Percentiles rank a stretch among this genome's conserved stretches.
Evolutionary conservation across 2,113 vertebrate genomes (phyloP).

Genomic region (Dolichallabes microphthalmus): DNA sequence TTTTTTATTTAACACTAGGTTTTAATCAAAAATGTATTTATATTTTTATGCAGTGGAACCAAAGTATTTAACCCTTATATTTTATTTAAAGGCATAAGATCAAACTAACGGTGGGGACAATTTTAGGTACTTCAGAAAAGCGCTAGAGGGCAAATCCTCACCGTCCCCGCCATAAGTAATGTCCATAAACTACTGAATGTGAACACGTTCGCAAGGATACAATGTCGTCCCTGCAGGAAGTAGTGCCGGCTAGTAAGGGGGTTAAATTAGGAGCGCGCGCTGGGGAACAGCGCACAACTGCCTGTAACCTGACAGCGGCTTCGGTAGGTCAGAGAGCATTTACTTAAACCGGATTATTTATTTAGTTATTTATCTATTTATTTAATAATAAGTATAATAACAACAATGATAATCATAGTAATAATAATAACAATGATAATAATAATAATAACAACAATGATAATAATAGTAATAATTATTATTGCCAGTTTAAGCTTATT

Average conservation of each 20-base stretch:
- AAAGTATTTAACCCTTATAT: too few species aligned
- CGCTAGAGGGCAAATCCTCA: too few species aligned
- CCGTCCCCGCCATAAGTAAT: too few species aligned
- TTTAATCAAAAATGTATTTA: too few species aligned
- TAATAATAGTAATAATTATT: not conserved
- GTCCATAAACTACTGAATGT: slow-evolving; percentile 51
- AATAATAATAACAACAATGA: not conserved
- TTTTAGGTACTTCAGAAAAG: too few species aligned
- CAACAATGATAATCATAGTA: not conserved
- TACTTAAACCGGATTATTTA: not conserved
- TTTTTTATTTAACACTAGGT: too few species aligned
- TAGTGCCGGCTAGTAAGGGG: slow-evolving; percentile 65
- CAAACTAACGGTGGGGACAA: too few species aligned
- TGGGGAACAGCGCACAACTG: slow-evolving; percentile 51
- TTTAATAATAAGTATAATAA: not conserved
- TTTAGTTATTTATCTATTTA: not conserved
- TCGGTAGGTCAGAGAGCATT: slow-evolving; percentile 62
- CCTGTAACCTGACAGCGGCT: slow-evolving; percentile 58
- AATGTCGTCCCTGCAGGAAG: slow-evolving; percentile 54
- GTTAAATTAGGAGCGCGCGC: slow-evolving; percentile 49
- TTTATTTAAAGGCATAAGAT: too few species aligned
- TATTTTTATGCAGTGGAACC: too few species aligned
- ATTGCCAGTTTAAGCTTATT: not conserved
- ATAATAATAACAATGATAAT: not conserved
- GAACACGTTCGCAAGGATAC: slow-evolving; percentile 58